These are phyloP conservation scores for Calameuta filiformis DNA, from an alignment of 2,888 invertebrate species.

Conservation along the genomic window DNA sequence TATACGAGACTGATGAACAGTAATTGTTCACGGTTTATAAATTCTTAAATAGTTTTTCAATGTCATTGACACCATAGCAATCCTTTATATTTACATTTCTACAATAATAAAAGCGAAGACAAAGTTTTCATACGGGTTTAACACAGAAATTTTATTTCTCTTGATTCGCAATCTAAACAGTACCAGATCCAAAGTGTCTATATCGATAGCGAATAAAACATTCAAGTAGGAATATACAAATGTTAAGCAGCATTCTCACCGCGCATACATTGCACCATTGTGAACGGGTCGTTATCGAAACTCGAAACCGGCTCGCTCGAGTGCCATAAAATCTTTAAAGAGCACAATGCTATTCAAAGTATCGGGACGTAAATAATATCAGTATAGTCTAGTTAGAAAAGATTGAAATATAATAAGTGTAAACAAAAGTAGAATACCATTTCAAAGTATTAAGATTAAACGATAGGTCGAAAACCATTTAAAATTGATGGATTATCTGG, in stretches of 20 bases:
- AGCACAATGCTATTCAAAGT: background rate
- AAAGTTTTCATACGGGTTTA: background rate
- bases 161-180: background rate
- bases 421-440: background rate
- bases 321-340: background rate
- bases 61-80: background rate
- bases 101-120: background rate
- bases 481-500: constrained; percentile 8
- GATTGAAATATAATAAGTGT: background rate
- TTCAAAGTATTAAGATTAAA: background rate
- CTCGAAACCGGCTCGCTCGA: background rate
- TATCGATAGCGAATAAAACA: background rate
- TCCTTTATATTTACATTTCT: background rate
- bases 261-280: background rate
- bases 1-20: background rate
- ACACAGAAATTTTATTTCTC: background rate
- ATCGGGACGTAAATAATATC: background rate
- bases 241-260: background rate
- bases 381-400: background rate
- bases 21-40: background rate
- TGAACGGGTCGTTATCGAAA: background rate
- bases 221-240: background rate
- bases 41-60: background rate
- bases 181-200: background rate
- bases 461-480: constrained; percentile 16